Percentiles rank a stretch among this genome's conserved stretches.
phyloP scores from a whole-genome alignment of 2,888 invertebrate species.

The Volucella inanis region DNA sequence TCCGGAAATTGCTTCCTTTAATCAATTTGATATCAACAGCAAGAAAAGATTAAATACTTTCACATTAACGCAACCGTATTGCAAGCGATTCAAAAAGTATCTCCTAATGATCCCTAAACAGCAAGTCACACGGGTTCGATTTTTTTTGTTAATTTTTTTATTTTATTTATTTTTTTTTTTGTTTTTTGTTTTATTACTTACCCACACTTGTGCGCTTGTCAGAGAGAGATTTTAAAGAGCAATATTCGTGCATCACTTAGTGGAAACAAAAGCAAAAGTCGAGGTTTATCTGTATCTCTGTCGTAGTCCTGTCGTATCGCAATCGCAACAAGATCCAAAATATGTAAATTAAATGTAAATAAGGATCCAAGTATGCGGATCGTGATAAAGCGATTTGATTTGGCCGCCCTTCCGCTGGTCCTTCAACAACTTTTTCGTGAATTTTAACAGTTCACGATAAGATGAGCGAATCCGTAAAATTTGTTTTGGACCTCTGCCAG shows the following conservation, averaged over 20 bases:
- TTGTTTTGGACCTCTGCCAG: constrained; percentile 55
- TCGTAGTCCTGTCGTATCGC: constrained; percentile 72
- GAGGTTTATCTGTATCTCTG: constrained; percentile 67
- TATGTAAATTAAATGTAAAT: constrained; percentile 75
- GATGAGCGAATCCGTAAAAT: constrained; percentile 72
- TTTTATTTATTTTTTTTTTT: too few species aligned
- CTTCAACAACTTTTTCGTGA: constrained; percentile 75
- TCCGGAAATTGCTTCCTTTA: constrained; percentile 31
- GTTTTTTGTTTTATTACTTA: neutral
- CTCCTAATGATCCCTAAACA: constrained; percentile 61
- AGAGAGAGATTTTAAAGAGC: constrained; percentile 33
- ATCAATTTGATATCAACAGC: constrained; percentile 57
- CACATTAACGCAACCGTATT: constrained; percentile 43
- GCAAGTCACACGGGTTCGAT: constrained; percentile 11
- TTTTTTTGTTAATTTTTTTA: too few species aligned
- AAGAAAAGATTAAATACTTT: constrained; percentile 46
- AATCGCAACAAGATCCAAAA: constrained; percentile 74
- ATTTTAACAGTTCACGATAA: constrained; percentile 74
- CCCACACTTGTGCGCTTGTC: constrained; percentile 4
- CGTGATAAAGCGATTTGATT: constrained; percentile 75
- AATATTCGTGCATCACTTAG: constrained; percentile 56
- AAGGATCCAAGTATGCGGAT: constrained; percentile 74
- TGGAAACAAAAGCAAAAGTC: constrained; percentile 59
- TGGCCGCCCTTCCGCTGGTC: constrained; percentile 74
- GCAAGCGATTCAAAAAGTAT: constrained; percentile 64